These are phyloP conservation scores for Herpetotheres cachinnans DNA, from an alignment of 2,113 vertebrate species.

Conservation along the genomic window DNA sequence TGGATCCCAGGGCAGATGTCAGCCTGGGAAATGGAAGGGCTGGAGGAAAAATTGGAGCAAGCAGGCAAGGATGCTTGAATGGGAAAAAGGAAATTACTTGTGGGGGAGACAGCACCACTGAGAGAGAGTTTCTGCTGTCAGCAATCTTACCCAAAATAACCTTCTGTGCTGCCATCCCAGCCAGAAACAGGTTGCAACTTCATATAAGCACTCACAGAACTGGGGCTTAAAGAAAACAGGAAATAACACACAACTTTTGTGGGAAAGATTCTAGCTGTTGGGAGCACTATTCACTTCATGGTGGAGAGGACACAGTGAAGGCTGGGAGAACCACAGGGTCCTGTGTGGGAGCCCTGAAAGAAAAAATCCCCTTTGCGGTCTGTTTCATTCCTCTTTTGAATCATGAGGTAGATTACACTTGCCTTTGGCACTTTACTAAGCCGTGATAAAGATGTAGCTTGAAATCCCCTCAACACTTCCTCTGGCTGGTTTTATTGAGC, in stretches of 20 bases:
- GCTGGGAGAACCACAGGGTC: background rate
- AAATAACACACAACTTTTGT: background rate
- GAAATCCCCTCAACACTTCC: background rate
- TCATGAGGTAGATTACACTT: slow-evolving; percentile 15
- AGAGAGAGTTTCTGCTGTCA: slow-evolving; percentile 25
- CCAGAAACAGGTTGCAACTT: background rate
- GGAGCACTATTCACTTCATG: background rate
- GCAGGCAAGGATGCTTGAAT: background rate
- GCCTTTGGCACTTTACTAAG: background rate
- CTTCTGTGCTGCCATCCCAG: background rate
- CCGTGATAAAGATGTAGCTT: background rate
- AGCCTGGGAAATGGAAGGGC: background rate
- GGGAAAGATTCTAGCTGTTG: background rate
- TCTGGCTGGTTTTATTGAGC: background rate
- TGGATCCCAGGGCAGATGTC: background rate
- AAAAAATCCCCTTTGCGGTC: background rate
- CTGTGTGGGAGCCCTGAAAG: background rate
- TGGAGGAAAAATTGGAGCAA: background rate
- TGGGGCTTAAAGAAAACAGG: background rate
- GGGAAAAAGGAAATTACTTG: background rate
- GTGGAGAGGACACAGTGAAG: background rate
- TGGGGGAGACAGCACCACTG: background rate
- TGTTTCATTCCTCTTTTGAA: slow-evolving; percentile 22
- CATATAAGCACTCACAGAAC: background rate
- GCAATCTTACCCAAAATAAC: slow-evolving; percentile 17